phyloP scores from a whole-genome alignment of 2,888 invertebrate species.

The Marasmarcha lunaedactyla region DNA sequence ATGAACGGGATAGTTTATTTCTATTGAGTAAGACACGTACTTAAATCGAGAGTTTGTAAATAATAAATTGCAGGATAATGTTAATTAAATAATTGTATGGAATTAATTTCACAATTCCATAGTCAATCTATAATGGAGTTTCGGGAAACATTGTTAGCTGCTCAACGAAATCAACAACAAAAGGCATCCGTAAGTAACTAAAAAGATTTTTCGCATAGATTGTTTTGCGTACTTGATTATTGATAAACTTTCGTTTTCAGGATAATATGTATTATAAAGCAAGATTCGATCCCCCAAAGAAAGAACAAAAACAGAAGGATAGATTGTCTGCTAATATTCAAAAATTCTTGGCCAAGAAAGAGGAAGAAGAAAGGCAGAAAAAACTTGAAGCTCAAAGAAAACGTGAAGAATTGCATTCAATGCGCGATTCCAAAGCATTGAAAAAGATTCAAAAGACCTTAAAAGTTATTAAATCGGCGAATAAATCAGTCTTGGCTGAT shows the following conservation, averaged over 20 bases:
- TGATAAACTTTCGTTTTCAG: slow-evolving; percentile 27
- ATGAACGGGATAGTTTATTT: slow-evolving; percentile 58
- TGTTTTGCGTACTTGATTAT: slow-evolving; percentile 5
- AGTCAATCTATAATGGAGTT: slow-evolving; percentile 46
- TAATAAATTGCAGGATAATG: no score
- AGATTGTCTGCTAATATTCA: slow-evolving; percentile 82
- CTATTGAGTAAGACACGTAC: slow-evolving; percentile 57
- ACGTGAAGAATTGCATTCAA: slow-evolving; percentile 73
- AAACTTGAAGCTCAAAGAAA: slow-evolving; percentile 73
- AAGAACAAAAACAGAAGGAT: slow-evolving; percentile 76
- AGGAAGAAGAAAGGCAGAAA: slow-evolving; percentile 81
- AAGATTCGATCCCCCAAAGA: slow-evolving; percentile 85
- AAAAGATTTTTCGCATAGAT: neutral
- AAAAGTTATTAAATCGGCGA: slow-evolving; percentile 90
- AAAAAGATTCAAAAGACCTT: slow-evolving; percentile 83
- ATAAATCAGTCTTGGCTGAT: slow-evolving; percentile 87
- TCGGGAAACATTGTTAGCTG: slow-evolving; percentile 58
- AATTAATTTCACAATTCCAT: neutral
- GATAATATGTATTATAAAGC: slow-evolving; percentile 76
- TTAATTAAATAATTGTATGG: neutral
- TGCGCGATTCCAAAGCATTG: slow-evolving; percentile 79
- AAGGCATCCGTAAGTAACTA: slow-evolving; percentile 60
- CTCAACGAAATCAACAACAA: slow-evolving; percentile 66
- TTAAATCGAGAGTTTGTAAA: slow-evolving; percentile 10
- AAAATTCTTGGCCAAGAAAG: slow-evolving; percentile 85